A percentile compares a stretch with the other conserved stretches of the same genome.
Conservation (phyloP, 2,797 vertebrate genomes). For the Xyrichtys novacula region DNA sequence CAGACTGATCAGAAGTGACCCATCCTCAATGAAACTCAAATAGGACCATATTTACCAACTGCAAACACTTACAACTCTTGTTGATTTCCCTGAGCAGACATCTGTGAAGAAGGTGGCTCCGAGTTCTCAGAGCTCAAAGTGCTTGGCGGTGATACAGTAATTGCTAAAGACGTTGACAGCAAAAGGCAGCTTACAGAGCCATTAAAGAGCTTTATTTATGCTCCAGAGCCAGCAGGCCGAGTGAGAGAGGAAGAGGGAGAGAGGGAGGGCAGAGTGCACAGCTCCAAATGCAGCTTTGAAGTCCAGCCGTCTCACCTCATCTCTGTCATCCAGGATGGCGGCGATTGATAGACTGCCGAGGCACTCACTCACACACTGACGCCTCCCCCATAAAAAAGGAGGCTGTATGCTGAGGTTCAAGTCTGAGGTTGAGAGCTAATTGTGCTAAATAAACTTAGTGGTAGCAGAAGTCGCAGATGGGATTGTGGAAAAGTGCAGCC, state of each 20-base stretch:
- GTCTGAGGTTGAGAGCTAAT: constrained; percentile 70
- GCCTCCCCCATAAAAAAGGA: constrained; percentile 46
- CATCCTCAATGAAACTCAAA: constrained; percentile 14
- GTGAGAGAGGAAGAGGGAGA: constrained; percentile 67
- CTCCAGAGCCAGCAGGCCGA: constrained; percentile 73
- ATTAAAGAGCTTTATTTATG: constrained; percentile 88
- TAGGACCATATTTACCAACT: constrained; percentile 50
- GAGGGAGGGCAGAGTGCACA: constrained; percentile 76
- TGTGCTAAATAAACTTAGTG: constrained; percentile 70
- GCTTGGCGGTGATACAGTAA: constrained; percentile 79
- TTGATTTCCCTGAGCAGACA: constrained; percentile 74
- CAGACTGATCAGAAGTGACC: constrained; percentile 22
- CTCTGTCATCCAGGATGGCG: constrained; percentile 77
- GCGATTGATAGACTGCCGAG: constrained; percentile 78
- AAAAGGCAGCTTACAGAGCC: constrained; percentile 83
- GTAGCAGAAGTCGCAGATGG: constrained; percentile 68
- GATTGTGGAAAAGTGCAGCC: constrained; percentile 65
- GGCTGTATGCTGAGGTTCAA: constrained; percentile 70
- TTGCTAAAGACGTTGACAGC: constrained; percentile 86
- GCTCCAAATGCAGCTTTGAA: constrained; percentile 83
- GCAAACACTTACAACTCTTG: constrained; percentile 61
- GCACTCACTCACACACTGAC: constrained; percentile 66
- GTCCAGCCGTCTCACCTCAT: constrained; percentile 83
- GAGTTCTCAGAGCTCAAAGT: constrained; percentile 67
- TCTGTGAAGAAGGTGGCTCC: constrained; percentile 78